phyloP scores from a whole-genome alignment of 2,797 vertebrate species.

The Florisuga fusca region DNA sequence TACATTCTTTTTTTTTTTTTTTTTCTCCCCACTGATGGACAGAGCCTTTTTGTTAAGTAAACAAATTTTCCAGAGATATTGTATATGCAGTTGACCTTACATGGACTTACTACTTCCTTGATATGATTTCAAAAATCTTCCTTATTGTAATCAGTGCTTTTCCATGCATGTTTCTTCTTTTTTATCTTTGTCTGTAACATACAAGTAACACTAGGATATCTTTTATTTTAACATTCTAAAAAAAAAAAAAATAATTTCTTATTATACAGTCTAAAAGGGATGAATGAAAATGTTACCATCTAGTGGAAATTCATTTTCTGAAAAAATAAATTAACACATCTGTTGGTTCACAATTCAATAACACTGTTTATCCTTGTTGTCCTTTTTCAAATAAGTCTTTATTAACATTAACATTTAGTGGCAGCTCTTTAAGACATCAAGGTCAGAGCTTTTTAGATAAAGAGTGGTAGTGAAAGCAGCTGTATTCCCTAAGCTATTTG shows the following conservation, averaged over 20 bases:
- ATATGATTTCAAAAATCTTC: background rate
- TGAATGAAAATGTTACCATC: background rate
- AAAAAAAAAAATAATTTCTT: background rate
- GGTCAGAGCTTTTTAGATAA: conserved; percentile 19
- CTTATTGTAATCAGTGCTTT: background rate
- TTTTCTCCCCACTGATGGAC: background rate
- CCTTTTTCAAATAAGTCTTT: background rate
- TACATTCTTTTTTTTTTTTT: background rate
- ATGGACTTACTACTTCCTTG: background rate
- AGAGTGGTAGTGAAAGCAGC: background rate
- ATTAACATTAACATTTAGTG: background rate
- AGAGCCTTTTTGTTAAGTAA: background rate
- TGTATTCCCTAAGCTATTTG: background rate
- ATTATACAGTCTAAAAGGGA: background rate
- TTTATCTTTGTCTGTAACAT: background rate
- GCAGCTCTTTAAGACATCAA: background rate
- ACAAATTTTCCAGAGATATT: background rate
- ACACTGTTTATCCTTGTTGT: background rate
- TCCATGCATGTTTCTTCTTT: background rate
- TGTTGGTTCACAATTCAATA: background rate
- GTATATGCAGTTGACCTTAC: background rate
- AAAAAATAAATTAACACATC: background rate
- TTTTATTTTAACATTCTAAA: background rate
- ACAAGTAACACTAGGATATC: background rate
- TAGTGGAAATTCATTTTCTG: background rate